Conservation (phyloP, 2,888 invertebrate species). For the Aethes cnicana region DNA sequence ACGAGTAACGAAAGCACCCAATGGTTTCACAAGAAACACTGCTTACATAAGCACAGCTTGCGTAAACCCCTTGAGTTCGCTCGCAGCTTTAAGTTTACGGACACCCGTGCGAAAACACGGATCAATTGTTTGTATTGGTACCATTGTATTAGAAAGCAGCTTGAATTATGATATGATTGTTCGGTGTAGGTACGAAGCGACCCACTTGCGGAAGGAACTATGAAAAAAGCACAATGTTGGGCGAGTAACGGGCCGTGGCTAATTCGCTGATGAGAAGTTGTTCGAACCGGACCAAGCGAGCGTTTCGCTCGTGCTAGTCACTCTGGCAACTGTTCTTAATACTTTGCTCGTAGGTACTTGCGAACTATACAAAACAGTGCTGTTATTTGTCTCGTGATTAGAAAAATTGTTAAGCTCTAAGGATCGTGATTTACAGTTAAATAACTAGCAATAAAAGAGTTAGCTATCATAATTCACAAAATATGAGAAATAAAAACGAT, state of each 20-base stretch:
- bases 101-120: conserved; percentile 59
- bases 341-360: not conserved
- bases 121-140: conserved; percentile 54
- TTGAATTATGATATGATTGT: conserved; percentile 23
- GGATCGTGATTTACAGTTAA: no score
- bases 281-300: conserved; percentile 20
- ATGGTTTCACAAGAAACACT: conserved; percentile 71
- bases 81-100: conserved; percentile 70
- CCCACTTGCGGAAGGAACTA: conserved; percentile 63
- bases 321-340: conserved; percentile 14
- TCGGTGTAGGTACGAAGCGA: conserved; percentile 55
- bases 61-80: conserved; percentile 66
- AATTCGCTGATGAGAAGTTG: conserved; percentile 40
- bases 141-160: conserved; percentile 36
- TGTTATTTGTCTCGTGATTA: no score
- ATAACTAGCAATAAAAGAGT: no score
- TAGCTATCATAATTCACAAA: no score
- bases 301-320: conserved; percentile 5
- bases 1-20: conserved; percentile 63
- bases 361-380: not conserved
- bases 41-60: conserved; percentile 74
- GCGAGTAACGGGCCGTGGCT: conserved; percentile 55
- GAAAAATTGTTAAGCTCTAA: no score
- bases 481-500: no score
- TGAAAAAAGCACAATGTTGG: conserved; percentile 56